Evolutionary conservation across 1,140 invertebrate genomes (phyloP), one percentile per base, ranked within the genome.

Genomic region (Penaeus vannamei): DNA sequence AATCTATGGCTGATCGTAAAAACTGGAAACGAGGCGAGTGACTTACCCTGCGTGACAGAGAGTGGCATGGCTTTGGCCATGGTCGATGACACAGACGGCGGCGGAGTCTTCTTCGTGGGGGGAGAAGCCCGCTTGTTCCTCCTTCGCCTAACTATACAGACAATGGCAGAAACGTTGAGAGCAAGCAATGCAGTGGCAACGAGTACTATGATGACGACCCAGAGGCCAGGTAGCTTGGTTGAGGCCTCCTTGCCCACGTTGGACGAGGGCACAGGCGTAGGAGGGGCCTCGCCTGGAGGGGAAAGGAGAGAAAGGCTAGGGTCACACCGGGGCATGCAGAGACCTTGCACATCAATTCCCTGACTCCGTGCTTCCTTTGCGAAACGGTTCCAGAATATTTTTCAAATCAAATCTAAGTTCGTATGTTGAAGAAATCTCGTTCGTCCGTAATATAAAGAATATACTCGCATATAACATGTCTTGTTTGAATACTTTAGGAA

Each of bases 101-200:
- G 87, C 8, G 87, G 87, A 26, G 87, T 89, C 87, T 91, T 91
- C 87, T 91, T 91, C 42, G 90, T 87, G 29, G 88, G 90, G 23
- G 90, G 86, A 66, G 90, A 91, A 8, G 84, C 90, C 60, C 91
- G 83, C 86, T 90, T 91, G 89, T 87, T 89, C 94, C 93, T 94
- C 95, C 94, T 94, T 92, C 96, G 95, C 92, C 97, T 95, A 85
- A 98, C 95, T 93, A 97, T 98, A 93, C 96, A 98, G 87, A 97
- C 96, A 91, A 98, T 96, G 93, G 98, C 94, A 91, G 97, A 95
- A 92, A 98, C 95, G 93, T 98, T 98, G 92, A 97, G 94, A 59
- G 96, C 93, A 66, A 97, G 95, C 87, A 96, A 94, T 82, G 95
- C 94, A 84, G 95, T 95, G 62, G 96, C 96, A 36, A 96, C 94